phyloP scores from a whole-genome alignment of 1,140 invertebrate genomes.

The Popillia japonica region DNA sequence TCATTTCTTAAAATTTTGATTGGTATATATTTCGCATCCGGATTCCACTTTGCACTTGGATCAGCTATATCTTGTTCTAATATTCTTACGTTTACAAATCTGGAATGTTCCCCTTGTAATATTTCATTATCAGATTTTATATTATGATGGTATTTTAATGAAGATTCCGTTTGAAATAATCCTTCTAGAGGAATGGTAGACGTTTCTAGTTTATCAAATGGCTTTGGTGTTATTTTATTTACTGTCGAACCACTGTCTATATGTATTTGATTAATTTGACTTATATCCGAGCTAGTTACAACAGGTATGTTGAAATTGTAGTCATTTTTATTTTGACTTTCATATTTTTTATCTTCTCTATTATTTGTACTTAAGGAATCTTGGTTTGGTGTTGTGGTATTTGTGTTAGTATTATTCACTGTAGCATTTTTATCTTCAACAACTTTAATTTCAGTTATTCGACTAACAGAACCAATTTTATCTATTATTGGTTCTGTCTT shows the following conservation, averaged over 20 bases:
- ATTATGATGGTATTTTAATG: constrained; percentile 35
- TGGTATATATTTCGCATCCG: constrained; percentile 45
- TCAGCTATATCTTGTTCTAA: constrained; percentile 47
- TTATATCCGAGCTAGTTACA: background rate
- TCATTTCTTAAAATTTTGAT: constrained; percentile 50
- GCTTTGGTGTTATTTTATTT: constrained; percentile 56
- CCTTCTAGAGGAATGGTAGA: constrained; percentile 71
- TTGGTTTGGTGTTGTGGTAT: background rate
- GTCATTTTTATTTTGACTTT: background rate
- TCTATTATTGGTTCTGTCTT: constrained; percentile 67
- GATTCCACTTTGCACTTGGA: constrained; percentile 34
- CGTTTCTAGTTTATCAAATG: constrained; percentile 60
- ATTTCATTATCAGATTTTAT: constrained; percentile 49
- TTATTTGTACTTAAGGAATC: background rate
- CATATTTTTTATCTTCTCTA: no score
- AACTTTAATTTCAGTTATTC: constrained; percentile 71
- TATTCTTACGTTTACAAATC: constrained; percentile 56
- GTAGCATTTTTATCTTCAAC: constrained; percentile 60
- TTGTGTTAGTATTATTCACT: background rate
- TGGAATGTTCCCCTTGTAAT: constrained; percentile 53
- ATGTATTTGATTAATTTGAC: constrained; percentile 40
- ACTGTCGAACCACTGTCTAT: constrained; percentile 56
- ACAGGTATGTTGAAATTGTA: constrained; percentile 25
- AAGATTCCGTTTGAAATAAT: constrained; percentile 66
- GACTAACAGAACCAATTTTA: constrained; percentile 72